A percentile compares a stretch with the other conserved stretches of the same genome.
phyloP scores from a whole-genome alignment of 2,113 vertebrate genomes.

The Campylorhamphus procurvoides region DNA sequence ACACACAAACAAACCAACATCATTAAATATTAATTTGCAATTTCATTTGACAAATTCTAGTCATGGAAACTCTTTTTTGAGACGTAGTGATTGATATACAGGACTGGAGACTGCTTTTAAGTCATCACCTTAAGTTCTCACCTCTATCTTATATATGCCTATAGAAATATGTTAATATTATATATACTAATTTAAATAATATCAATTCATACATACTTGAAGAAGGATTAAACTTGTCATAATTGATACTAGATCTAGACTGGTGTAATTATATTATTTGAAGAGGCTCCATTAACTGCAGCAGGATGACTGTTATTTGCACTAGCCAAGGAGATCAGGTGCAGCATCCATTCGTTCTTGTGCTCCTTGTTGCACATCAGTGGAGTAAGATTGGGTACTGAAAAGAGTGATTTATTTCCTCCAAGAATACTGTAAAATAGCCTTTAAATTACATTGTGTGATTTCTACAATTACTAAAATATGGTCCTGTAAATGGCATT shows the following conservation, averaged over 20 bases:
- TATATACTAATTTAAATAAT: neutral
- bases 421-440: neutral
- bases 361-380: neutral
- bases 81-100: neutral
- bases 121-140: neutral
- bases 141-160: neutral
- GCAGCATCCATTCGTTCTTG: neutral
- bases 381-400: neutral
- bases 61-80: neutral
- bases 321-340: neutral
- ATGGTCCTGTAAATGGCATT: neutral
- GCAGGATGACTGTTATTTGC: neutral
- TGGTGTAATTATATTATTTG: neutral
- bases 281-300: neutral
- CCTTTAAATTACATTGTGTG: neutral
- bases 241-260: neutral
- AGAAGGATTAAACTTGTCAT: neutral
- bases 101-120: neutral
- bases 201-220: neutral
- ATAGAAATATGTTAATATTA: neutral
- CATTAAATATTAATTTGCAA: neutral
- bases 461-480: neutral
- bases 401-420: neutral
- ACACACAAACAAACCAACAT: neutral
- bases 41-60: neutral